Percentiles rank a stretch among this genome's conserved stretches.
Conservation (phyloP, 2,888 invertebrate species). For the Drosophila phalerata region DNA sequence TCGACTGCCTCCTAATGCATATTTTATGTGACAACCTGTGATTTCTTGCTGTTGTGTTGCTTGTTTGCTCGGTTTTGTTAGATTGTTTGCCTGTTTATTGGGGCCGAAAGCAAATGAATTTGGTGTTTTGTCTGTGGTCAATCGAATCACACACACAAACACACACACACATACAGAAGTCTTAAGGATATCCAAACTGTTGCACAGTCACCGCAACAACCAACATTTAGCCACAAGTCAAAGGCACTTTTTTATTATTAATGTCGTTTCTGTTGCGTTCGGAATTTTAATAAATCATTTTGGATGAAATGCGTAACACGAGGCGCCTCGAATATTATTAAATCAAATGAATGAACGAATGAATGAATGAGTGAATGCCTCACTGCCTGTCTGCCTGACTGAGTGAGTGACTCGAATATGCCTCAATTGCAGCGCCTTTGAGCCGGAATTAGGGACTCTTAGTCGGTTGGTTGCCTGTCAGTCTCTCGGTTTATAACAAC, state of each 20-base stretch:
- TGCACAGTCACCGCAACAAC: constrained; percentile 48
- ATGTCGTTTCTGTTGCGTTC: constrained; percentile 39
- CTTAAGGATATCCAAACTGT: constrained; percentile 55
- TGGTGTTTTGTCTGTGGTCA: constrained; percentile 56
- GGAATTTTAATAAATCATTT: constrained; percentile 82
- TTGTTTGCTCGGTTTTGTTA: constrained; percentile 30
- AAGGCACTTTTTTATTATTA: constrained; percentile 48
- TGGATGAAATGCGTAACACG: constrained; percentile 66
- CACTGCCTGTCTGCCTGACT: constrained; percentile 25
- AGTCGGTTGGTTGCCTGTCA: constrained; percentile 51
- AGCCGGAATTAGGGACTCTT: constrained; percentile 61
- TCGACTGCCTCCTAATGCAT: constrained; percentile 60
- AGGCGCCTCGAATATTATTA: constrained; percentile 63
- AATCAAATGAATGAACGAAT: constrained; percentile 72
- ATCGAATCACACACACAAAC: constrained; percentile 55
- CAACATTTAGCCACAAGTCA: constrained; percentile 47
- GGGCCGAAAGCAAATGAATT: constrained; percentile 62
- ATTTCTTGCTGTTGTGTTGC: constrained; percentile 49
- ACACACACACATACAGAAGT: constrained; percentile 22
- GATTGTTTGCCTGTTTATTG: constrained; percentile 1
- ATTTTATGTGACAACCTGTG: constrained; percentile 72
- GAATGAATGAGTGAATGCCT: neutral
- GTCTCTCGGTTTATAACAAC: constrained; percentile 27
- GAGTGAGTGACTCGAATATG: constrained; percentile 53
- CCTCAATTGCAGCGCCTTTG: constrained; percentile 31